These are phyloP conservation scores for Lithophane leautieri DNA, from an alignment of 2,888 invertebrate species.

Conservation along the genomic window DNA sequence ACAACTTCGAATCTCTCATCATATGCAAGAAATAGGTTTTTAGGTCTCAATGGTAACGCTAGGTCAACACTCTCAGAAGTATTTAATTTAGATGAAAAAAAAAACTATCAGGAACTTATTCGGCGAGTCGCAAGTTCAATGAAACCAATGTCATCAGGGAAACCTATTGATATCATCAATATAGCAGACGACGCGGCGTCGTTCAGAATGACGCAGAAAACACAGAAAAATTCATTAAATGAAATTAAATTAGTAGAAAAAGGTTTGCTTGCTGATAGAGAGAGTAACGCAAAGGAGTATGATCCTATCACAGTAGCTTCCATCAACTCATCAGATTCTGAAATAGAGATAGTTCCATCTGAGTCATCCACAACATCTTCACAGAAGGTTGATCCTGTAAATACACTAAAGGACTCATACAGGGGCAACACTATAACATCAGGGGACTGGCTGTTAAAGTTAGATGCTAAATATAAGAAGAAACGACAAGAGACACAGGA, in stretches of 20 bases:
- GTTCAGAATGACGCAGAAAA: slow-evolving; percentile 78
- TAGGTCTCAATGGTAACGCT: slow-evolving; percentile 79
- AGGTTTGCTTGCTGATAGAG: slow-evolving; percentile 75
- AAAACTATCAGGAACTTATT: slow-evolving; percentile 89
- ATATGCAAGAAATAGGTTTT: slow-evolving; percentile 74
- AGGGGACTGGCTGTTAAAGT: slow-evolving; percentile 88
- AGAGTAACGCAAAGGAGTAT: slow-evolving; percentile 81
- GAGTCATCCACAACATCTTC: slow-evolving; percentile 85
- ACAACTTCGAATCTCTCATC: slow-evolving; percentile 74
- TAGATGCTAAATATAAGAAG: slow-evolving; percentile 86
- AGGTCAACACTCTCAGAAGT: slow-evolving; percentile 86
- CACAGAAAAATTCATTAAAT: slow-evolving; percentile 81
- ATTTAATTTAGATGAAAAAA: slow-evolving; percentile 90
- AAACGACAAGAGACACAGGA: slow-evolving; percentile 83
- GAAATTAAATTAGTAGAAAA: slow-evolving; percentile 81
- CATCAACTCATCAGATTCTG: slow-evolving; percentile 87
- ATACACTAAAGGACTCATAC: slow-evolving; percentile 90
- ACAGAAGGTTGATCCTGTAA: slow-evolving; percentile 84
- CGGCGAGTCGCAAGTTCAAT: slow-evolving; percentile 79
- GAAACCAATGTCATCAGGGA: slow-evolving; percentile 73
- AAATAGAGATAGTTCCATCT: slow-evolving; percentile 84
- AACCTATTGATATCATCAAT: slow-evolving; percentile 78
- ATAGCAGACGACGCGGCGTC: slow-evolving; percentile 82
- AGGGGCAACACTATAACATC: slow-evolving; percentile 87
- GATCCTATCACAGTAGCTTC: slow-evolving; percentile 86